Conservation (phyloP, 2,797 vertebrate genomes). For the Odontamblyopus lacepedii region DNA sequence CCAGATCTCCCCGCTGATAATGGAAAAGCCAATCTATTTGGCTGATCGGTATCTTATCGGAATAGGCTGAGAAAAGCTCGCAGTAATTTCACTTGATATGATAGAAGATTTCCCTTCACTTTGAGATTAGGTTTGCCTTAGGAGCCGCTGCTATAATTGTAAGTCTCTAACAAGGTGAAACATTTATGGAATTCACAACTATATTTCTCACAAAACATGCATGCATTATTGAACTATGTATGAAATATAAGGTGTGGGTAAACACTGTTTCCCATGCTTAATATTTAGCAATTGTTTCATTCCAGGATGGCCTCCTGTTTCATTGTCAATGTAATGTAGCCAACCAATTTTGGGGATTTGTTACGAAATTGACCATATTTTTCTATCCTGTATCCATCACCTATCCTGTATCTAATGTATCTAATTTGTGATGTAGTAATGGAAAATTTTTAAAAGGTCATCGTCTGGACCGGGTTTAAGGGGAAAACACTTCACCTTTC, state of each 20-base stretch:
- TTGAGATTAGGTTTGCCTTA: conserved; percentile 79
- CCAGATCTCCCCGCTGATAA: conserved; percentile 78
- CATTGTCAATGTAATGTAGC: background rate
- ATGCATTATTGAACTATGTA: conserved; percentile 17
- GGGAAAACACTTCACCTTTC: background rate
- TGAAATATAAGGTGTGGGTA: conserved; percentile 23
- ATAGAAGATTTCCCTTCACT: conserved; percentile 79
- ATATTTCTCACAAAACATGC: conserved; percentile 54
- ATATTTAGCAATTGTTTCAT: background rate
- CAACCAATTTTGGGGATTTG: background rate
- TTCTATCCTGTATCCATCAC: too few species aligned
- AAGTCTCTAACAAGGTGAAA: conserved; percentile 76
- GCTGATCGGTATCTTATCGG: conserved; percentile 83
- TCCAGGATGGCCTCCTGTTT: background rate
- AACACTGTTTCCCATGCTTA: conserved; percentile 4
- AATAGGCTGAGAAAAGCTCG: conserved; percentile 76
- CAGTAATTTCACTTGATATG: conserved; percentile 80
- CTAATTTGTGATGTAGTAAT: background rate
- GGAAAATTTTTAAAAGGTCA: background rate
- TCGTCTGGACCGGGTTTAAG: background rate
- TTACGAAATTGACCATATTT: background rate
- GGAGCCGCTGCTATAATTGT: conserved; percentile 74
- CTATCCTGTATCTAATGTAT: too few species aligned
- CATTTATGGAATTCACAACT: conserved; percentile 69
- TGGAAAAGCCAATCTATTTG: conserved; percentile 81